These are phyloP conservation scores for Nicator chloris DNA, from an alignment of 2,113 vertebrate genomes.

Conservation along the genomic window DNA sequence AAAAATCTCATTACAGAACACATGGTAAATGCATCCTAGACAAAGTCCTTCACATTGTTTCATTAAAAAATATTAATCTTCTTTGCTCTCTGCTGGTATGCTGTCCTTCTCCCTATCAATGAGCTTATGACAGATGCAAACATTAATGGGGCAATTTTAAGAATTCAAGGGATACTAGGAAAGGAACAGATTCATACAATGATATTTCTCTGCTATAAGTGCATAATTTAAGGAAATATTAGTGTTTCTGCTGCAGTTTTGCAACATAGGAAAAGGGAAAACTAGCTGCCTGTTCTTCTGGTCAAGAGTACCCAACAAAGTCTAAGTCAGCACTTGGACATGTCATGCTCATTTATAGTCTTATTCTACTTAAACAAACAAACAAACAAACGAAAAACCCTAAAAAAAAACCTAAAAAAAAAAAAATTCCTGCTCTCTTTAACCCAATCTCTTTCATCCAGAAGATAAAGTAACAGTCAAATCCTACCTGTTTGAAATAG, in stretches of 20 bases:
- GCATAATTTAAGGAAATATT: not conserved
- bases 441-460: not conserved
- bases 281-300: not conserved
- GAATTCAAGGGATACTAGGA: not conserved
- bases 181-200: not conserved
- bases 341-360: not conserved
- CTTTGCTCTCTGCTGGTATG: not conserved
- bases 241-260: not conserved
- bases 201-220: not conserved
- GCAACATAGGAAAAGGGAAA: not conserved
- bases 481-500: not conserved
- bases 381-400: too few species aligned
- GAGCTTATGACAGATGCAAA: not conserved
- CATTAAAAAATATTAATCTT: not conserved
- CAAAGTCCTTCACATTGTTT: not conserved
- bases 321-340: not conserved
- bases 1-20: not conserved
- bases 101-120: not conserved
- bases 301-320: not conserved
- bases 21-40: not conserved
- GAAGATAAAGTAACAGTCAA: not conserved
- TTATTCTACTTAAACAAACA: not conserved
- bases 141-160: not conserved
- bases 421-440: not conserved
- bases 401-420: not conserved